Evolutionary conservation across 2,888 invertebrate genomes (phyloP).

Genomic region (Apamea monoglypha): DNA sequence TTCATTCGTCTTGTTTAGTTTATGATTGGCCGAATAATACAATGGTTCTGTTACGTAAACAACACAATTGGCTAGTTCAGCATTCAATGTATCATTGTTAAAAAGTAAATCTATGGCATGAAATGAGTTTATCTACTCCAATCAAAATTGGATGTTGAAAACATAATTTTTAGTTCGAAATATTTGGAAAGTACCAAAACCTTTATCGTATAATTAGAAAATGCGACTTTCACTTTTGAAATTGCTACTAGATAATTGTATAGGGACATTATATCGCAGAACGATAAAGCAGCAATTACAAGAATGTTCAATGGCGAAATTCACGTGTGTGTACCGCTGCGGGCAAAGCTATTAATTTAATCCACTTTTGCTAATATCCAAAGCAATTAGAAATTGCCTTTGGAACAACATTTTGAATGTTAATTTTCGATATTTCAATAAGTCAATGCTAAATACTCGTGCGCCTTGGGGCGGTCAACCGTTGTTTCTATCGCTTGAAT

Average conservation of each 20-base stretch:
- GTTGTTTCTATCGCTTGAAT: slow-evolving; percentile 55
- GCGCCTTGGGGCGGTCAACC: slow-evolving; percentile 53
- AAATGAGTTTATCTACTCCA: slow-evolving; percentile 27
- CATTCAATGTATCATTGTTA: slow-evolving; percentile 14
- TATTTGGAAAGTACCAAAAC: slow-evolving; percentile 34
- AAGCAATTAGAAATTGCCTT: slow-evolving; percentile 64
- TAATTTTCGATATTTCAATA: slow-evolving; percentile 65
- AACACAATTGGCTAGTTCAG: slow-evolving; percentile 28
- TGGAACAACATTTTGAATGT: slow-evolving; percentile 58
- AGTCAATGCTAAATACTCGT: slow-evolving; percentile 59
- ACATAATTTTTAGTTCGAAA: slow-evolving; percentile 4
- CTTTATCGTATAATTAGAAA: slow-evolving; percentile 22
- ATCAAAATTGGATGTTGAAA: slow-evolving; percentile 28
- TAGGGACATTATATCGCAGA: slow-evolving; percentile 26
- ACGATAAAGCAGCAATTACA: slow-evolving; percentile 54
- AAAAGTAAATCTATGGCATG: slow-evolving; percentile 32
- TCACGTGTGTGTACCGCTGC: slow-evolving; percentile 50
- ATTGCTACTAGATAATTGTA: slow-evolving; percentile 60
- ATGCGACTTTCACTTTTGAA: slow-evolving; percentile 55
- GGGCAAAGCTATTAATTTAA: slow-evolving; percentile 52
- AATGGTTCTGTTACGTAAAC: slow-evolving; percentile 39
- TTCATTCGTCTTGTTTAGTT: slow-evolving; percentile 50
- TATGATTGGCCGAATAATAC: slow-evolving; percentile 42
- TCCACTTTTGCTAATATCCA: slow-evolving; percentile 60
- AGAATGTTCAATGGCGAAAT: slow-evolving; percentile 41